These are phyloP conservation scores for Peromyscus attwateri DNA, from an alignment of 2,797 vertebrate genomes.

Conservation along the genomic window DNA sequence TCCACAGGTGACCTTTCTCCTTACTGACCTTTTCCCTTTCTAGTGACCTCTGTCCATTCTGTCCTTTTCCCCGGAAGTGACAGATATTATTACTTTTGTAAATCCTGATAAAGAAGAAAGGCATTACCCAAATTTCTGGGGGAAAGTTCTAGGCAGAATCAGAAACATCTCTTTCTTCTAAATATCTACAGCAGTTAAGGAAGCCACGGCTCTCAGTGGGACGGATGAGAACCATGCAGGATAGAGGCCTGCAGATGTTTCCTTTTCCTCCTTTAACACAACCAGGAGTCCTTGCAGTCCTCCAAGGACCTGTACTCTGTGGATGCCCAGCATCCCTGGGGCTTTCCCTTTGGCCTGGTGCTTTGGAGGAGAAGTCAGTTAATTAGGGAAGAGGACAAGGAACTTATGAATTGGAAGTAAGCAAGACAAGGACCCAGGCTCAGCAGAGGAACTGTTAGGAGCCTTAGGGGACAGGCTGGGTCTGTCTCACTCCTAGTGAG, in stretches of 20 bases:
- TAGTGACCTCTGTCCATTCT: neutral
- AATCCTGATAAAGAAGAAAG: neutral
- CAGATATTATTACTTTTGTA: neutral
- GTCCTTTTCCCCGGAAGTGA: neutral
- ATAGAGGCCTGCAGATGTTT: rapidly evolving
- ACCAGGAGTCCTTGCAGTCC: neutral
- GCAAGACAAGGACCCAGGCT: neutral
- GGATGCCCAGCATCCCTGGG: neutral
- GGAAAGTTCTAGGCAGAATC: rapidly evolving
- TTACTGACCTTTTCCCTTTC: neutral
- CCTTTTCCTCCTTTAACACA: slow-evolving; percentile 60
- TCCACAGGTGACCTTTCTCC: neutral
- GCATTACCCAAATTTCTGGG: neutral
- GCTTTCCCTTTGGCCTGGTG: slow-evolving; percentile 37
- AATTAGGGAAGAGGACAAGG: slow-evolving; percentile 54
- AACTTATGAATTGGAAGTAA: neutral
- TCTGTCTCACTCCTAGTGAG: neutral
- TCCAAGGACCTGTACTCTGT: neutral
- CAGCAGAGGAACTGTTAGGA: neutral
- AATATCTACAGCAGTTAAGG: neutral
- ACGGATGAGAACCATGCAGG: neutral
- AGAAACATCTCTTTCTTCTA: slow-evolving; percentile 54
- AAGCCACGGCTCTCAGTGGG: neutral
- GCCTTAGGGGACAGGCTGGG: neutral
- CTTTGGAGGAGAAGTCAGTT: slow-evolving; percentile 61